These are phyloP conservation scores for Pachypanchax playfairii DNA, from an alignment of 2,113 vertebrate species.

Conservation along the genomic window DNA sequence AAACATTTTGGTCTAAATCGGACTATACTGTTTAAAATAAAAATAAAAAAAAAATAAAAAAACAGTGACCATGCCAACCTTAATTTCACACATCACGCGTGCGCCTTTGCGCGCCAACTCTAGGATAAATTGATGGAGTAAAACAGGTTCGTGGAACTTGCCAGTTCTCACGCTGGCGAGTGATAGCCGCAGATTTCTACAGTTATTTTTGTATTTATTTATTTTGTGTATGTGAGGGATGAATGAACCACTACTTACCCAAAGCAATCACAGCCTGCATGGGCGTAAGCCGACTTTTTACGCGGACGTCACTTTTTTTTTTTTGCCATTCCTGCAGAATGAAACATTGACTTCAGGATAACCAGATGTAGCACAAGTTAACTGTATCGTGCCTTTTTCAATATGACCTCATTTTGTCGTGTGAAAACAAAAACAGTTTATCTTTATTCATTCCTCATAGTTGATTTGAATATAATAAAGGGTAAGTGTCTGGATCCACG, in stretches of 20 bases:
- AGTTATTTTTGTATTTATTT: conserved; percentile 87
- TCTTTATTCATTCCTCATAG: conserved; percentile 79
- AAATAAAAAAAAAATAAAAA: conserved; percentile 1
- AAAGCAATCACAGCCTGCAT: conserved; percentile 72
- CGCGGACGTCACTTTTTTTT: conserved; percentile 67
- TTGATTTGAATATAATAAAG: conserved; percentile 73
- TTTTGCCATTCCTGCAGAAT: conserved; percentile 49
- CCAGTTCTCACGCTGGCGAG: conserved; percentile 49
- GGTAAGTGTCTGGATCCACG: conserved; percentile 66
- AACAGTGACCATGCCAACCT: conserved; percentile 43
- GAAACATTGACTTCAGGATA: conserved; percentile 64
- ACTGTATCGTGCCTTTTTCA: conserved; percentile 94
- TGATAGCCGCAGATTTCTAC: conserved; percentile 71
- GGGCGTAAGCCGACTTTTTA: conserved; percentile 64
- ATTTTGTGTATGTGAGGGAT: conserved; percentile 76
- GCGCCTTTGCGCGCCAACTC: conserved; percentile 47
- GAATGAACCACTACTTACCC: conserved; percentile 79
- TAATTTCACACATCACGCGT: conserved; percentile 59
- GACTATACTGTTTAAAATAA: conserved; percentile 62
- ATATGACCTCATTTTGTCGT: conserved; percentile 93
- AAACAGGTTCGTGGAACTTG: conserved; percentile 54
- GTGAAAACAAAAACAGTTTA: conserved; percentile 77
- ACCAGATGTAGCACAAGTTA: conserved; percentile 86
- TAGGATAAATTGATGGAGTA: conserved; percentile 49
- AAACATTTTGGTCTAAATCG: conserved; percentile 43